Percentiles rank a stretch among this genome's conserved stretches.
phyloP scores from a whole-genome alignment of 2,797 vertebrate species.

The Lithobates sylvaticus region DNA sequence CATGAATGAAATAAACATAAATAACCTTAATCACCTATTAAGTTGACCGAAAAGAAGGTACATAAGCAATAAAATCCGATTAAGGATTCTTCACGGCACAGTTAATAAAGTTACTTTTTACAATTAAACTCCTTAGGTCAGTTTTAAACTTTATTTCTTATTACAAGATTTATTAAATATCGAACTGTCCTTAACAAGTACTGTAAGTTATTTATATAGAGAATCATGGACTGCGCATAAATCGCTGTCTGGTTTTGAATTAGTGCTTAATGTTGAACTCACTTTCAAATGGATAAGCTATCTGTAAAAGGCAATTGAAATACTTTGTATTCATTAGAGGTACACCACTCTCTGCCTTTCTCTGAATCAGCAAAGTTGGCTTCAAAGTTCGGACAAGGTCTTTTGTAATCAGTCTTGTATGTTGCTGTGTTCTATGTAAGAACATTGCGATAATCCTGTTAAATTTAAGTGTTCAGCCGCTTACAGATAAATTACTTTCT shows the following conservation, averaged over 20 bases:
- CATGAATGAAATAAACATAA: background rate
- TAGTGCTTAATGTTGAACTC: constrained; percentile 19
- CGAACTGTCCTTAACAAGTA: constrained; percentile 8
- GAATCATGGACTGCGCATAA: constrained; percentile 9
- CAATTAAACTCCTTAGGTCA: constrained; percentile 21
- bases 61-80: constrained; percentile 13
- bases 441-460: background rate
- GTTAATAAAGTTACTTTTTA: constrained; percentile 40
- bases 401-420: constrained; percentile 11
- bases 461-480: constrained; percentile 6
- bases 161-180: constrained; percentile 25
- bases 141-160: background rate
- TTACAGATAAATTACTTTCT: background rate
- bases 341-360: constrained; percentile 23
- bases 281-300: constrained; percentile 21
- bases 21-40: constrained; percentile 12
- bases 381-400: constrained; percentile 29
- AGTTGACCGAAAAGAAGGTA: background rate
- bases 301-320: constrained; percentile 33
- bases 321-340: constrained; percentile 45
- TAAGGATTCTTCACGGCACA: constrained; percentile 1
- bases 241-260: constrained; percentile 11
- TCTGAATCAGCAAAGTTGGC: constrained; percentile 21
- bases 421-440: background rate
- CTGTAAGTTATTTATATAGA: constrained; percentile 30